These are phyloP conservation scores for Vollenhovia emeryi DNA, from an alignment of 1,140 invertebrate species.

Conservation along the genomic window DNA sequence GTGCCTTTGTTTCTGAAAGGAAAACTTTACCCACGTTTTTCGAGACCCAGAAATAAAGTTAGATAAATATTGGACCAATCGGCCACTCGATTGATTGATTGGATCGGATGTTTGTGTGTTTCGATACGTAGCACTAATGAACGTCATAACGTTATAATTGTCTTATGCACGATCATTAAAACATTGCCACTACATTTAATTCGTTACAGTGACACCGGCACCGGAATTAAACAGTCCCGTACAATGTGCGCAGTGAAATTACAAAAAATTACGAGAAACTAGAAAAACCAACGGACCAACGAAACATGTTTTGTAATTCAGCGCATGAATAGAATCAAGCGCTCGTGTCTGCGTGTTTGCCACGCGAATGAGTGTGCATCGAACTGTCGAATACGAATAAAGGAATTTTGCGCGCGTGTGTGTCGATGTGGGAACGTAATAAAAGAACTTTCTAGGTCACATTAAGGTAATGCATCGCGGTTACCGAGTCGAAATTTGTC, in stretches of 20 bases:
- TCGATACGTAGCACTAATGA: background rate
- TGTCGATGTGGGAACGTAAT: conserved; percentile 71
- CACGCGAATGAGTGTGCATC: conserved; percentile 29
- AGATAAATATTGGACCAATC: conserved; percentile 13
- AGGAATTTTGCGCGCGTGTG: background rate
- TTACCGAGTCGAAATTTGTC: conserved; percentile 59
- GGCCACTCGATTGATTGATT: background rate
- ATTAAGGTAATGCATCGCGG: conserved; percentile 82
- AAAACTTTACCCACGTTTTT: background rate
- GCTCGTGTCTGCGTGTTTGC: conserved; percentile 38
- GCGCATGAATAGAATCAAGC: conserved; percentile 62
- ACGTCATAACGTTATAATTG: background rate
- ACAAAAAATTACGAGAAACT: conserved; percentile 44
- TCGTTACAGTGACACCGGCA: background rate
- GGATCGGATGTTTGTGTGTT: background rate
- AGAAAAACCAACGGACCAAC: conserved; percentile 38
- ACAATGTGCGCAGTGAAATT: conserved; percentile 14
- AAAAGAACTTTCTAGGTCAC: conserved; percentile 83
- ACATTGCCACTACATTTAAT: background rate
- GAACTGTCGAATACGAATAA: conserved; percentile 38
- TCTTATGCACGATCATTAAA: background rate
- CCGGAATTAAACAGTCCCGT: conserved; percentile 12
- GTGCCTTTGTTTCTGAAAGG: background rate
- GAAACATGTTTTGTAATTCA: conserved; percentile 62
- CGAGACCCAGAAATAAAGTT: background rate